Evolutionary conservation across 2,113 vertebrate species (phyloP).

Genomic region (Chunga burmeisteri): DNA sequence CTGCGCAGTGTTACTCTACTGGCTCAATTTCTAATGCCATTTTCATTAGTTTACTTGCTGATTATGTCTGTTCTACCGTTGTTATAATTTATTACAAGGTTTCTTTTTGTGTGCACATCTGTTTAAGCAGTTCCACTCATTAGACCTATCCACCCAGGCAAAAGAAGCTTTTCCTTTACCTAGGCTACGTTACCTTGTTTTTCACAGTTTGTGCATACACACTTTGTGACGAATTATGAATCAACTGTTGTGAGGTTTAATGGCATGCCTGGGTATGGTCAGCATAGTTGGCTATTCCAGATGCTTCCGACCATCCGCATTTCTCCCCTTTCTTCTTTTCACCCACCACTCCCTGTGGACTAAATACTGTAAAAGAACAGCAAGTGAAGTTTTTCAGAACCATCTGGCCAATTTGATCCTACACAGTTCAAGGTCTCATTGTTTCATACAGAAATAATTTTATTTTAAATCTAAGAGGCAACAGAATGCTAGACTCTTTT

Average conservation of each 20-base stretch:
- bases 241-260: neutral
- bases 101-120: neutral
- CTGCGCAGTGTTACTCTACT: neutral
- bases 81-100: conserved; percentile 17
- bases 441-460: neutral
- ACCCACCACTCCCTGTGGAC: neutral
- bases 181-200: neutral
- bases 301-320: neutral
- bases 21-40: neutral
- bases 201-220: neutral
- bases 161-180: neutral
- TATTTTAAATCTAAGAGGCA: neutral
- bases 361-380: neutral
- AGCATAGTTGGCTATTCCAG: neutral
- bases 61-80: neutral
- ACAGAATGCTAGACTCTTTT: neutral
- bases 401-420: neutral
- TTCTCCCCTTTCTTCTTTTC: neutral
- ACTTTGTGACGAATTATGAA: neutral
- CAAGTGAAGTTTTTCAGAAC: neutral
- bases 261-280: neutral
- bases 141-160: neutral
- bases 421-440: neutral
- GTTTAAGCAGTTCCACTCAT: neutral
- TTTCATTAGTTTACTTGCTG: neutral